These are phyloP conservation scores for Plemyria rubiginata DNA, from an alignment of 2,888 invertebrate species.

Conservation along the genomic window DNA sequence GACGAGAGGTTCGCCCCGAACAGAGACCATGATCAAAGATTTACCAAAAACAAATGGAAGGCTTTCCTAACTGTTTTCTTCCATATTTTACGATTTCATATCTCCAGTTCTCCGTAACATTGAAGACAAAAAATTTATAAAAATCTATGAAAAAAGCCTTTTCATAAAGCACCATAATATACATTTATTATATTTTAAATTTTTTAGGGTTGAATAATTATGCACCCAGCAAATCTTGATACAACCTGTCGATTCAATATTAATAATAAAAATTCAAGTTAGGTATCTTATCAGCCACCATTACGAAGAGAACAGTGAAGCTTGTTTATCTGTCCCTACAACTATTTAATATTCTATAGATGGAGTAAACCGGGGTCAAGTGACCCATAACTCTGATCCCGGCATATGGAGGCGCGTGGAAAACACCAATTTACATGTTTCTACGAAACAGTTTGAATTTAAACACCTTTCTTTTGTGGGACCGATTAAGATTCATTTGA, in stretches of 20 bases:
- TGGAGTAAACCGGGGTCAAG: conserved; percentile 64
- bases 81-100: no score
- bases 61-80: no score
- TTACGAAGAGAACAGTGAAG: conserved; percentile 45
- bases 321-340: conserved; percentile 48
- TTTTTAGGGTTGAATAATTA: no score
- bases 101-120: no score
- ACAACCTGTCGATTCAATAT: background rate
- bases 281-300: conserved; percentile 14
- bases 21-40: no score
- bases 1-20: no score
- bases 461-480: conserved; percentile 61
- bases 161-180: no score
- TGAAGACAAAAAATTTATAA: no score
- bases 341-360: conserved; percentile 70
- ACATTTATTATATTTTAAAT: no score
- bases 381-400: conserved; percentile 72
- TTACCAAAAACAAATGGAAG: no score
- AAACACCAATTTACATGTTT: conserved; percentile 70
- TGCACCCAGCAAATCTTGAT: no score
- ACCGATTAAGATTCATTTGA: conserved; percentile 61
- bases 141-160: no score
- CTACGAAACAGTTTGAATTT: conserved; percentile 67
- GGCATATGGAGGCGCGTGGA: conserved; percentile 49
- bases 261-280: background rate